phyloP scores from a whole-genome alignment of 2,888 invertebrate genomes.

The Lepetodrilus schrolli region DNA sequence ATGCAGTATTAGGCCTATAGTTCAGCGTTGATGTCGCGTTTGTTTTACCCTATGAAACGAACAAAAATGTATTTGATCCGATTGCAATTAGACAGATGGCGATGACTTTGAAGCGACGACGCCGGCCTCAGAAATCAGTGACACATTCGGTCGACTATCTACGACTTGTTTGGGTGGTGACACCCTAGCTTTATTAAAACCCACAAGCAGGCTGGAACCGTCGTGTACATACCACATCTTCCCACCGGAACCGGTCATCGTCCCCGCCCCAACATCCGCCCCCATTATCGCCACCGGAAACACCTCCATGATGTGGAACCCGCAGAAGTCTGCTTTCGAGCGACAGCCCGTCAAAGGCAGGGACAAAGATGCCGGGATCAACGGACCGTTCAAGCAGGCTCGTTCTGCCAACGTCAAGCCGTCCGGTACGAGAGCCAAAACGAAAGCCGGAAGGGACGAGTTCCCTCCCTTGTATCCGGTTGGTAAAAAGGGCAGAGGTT shows the following conservation, averaged over 20 bases:
- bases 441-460: neutral
- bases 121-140: neutral
- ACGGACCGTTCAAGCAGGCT: conserved; percentile 8
- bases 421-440: neutral
- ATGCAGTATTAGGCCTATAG: no score
- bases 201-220: conserved; percentile 39
- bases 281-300: neutral
- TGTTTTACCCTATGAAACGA: no score
- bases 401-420: neutral
- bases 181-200: conserved; percentile 36
- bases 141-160: conserved; percentile 47
- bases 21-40: no score
- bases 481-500: neutral
- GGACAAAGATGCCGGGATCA: conserved; percentile 24
- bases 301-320: conserved; percentile 36
- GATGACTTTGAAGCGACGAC: neutral
- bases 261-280: neutral
- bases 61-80: no score
- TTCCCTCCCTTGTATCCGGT: neutral
- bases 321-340: conserved; percentile 34
- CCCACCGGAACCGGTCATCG: conserved; percentile 38
- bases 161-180: conserved; percentile 55
- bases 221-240: conserved; percentile 49
- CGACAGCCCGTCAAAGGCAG: neutral
- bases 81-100: neutral